Evolutionary conservation across 1,140 invertebrate genomes (phyloP), one percentile per base, ranked within the genome.

Genomic region (Ips nitidus): DNA sequence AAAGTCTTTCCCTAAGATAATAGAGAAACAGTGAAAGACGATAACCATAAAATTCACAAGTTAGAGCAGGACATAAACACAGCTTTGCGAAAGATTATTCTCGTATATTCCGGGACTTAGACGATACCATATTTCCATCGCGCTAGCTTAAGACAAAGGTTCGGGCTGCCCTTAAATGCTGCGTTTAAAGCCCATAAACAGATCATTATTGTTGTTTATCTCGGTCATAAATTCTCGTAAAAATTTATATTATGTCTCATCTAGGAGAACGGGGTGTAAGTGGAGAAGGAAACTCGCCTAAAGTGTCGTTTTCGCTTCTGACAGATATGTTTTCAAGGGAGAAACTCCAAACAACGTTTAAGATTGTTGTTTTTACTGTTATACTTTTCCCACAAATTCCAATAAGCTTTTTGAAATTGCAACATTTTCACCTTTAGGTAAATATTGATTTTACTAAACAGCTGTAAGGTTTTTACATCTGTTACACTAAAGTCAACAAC

Each of bases 131-230:
- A 66, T 66, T 66, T 66, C 56, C 56, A 66, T 66, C 65, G 36
- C 52, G 55, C 6, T 66, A 39, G 65, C 65, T 66, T 66, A 66
- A 66, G 65, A 66, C 52, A 66, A 66, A 66, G 39, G 55, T 56
- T 58, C 56, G 22, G 43, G n/a, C 6, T 58, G 42, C 41, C 65
- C 56, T 66, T 64, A 66, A 66, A 66, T 36, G 65, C 56, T 22
- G 22, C 55, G 65, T 66, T 66, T 66, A 66, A 66, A 39, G 45
- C 65, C 56, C 65, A 66, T 66, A 66, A 66, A 66, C 65, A 52
- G 65, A 53, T 66, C 65, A 66, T 66, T 66, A 66, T 66, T 66
- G 65, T 59, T 66, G 65, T 66, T 58, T 66, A 66, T 66, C 65
- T 66, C 55, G 37, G 39, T 40, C 65, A 66, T 66, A 66, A 66